Percentiles rank a stretch among this genome's conserved stretches.
phyloP scores from a whole-genome alignment of 2,113 vertebrate species.

The Heterotis niloticus region DNA sequence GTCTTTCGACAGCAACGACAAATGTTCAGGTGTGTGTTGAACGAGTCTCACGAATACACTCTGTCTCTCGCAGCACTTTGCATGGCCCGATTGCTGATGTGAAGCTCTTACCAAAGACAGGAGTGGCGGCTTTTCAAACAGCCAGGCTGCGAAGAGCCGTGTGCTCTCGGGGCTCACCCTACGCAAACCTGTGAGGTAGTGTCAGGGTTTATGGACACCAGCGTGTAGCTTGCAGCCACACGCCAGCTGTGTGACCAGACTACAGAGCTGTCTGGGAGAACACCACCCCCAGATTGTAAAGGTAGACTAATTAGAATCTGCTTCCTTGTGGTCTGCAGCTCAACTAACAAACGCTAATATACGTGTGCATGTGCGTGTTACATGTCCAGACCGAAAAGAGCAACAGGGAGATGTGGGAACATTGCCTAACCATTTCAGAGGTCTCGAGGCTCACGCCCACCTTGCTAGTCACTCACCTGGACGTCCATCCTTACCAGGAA shows the following conservation, averaged over 20 bases:
- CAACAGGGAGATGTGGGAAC: background rate
- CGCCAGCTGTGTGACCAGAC: background rate
- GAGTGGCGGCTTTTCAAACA: background rate
- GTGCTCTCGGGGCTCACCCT: background rate
- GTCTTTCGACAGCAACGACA: background rate
- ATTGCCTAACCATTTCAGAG: too few species aligned
- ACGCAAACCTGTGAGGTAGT: background rate
- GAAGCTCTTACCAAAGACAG: background rate
- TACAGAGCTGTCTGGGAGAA: too few species aligned
- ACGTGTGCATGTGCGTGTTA: constrained; percentile 16
- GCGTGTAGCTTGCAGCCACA: background rate
- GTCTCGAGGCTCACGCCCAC: background rate
- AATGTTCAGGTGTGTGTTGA: background rate
- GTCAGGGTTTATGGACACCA: background rate
- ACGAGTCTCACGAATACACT: background rate
- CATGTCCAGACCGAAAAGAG: constrained; percentile 23
- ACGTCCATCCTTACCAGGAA: too few species aligned
- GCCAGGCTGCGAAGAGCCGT: background rate
- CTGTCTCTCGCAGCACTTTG: background rate
- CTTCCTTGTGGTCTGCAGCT: constrained; percentile 37
- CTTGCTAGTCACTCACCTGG: background rate
- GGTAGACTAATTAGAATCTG: constrained; percentile 32
- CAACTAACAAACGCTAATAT: constrained; percentile 24
- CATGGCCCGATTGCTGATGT: background rate
- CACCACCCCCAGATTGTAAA: constrained; percentile 7